These are phyloP conservation scores for Pseudonaja textilis DNA, from an alignment of 2,113 vertebrate species.

Conservation along the genomic window DNA sequence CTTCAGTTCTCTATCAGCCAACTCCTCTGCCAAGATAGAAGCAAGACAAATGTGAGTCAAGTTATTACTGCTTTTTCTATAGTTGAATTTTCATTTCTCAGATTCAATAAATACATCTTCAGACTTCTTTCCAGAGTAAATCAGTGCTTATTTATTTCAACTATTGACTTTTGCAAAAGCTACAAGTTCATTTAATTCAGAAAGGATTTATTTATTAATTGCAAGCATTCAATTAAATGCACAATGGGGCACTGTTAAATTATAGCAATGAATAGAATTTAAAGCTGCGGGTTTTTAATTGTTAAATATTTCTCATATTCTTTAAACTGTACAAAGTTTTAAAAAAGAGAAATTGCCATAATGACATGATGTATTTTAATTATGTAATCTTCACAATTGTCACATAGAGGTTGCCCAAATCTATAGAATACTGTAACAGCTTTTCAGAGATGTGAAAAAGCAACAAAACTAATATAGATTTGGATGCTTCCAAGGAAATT, in stretches of 20 bases:
- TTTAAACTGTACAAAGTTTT: conserved; percentile 24
- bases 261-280: conserved; percentile 35
- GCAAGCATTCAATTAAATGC: conserved; percentile 51
- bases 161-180: conserved; percentile 43
- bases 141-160: conserved; percentile 49
- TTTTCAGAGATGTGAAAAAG: not conserved
- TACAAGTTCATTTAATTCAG: conserved; percentile 53
- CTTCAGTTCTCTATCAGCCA: not conserved
- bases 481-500: not conserved
- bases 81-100: conserved; percentile 16
- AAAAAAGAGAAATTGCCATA: not conserved
- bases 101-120: conserved; percentile 38
- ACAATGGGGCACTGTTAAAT: conserved; percentile 45
- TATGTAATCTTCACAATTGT: not conserved
- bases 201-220: conserved; percentile 45
- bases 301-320: conserved; percentile 37
- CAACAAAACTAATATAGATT: not conserved
- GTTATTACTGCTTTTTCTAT: not conserved
- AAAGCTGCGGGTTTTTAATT: conserved; percentile 43
- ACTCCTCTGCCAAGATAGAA: not conserved
- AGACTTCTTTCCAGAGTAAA: conserved; percentile 32
- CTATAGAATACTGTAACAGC: not conserved
- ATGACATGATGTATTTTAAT: not conserved
- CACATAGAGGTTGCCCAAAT: not conserved
- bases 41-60: not conserved